Conservation (phyloP, 2,797 vertebrate species). For the Gobionotothen gibberifrons region DNA sequence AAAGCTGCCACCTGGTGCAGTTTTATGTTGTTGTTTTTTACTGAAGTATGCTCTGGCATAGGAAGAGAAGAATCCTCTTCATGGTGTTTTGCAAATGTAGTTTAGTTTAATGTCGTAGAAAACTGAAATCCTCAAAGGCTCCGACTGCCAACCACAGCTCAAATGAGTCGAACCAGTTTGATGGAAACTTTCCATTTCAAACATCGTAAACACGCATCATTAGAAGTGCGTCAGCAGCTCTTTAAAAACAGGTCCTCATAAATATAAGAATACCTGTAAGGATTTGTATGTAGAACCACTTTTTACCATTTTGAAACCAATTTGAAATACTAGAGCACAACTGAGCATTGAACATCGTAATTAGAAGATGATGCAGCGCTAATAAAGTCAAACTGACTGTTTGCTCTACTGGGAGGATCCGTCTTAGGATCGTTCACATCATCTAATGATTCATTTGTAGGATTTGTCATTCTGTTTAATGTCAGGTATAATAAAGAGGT, state of each 20-base stretch:
- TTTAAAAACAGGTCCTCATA: not conserved
- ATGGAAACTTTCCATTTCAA: slow-evolving; percentile 10
- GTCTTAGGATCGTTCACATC: not conserved
- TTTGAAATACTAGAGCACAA: not conserved
- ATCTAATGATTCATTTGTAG: not conserved
- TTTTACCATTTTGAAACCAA: not conserved
- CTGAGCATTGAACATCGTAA: not conserved
- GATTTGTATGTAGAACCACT: not conserved
- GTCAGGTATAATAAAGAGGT: not conserved
- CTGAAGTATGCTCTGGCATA: not conserved
- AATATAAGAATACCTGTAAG: not conserved
- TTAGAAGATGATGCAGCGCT: not conserved
- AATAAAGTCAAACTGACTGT: not conserved
- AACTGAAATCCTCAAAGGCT: not conserved
- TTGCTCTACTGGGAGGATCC: not conserved
- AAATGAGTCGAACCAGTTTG: slow-evolving; percentile 8
- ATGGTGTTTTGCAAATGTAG: slow-evolving; percentile 6
- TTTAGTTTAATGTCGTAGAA: slow-evolving; percentile 17
- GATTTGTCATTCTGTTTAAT: not conserved
- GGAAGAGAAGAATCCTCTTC: not conserved
- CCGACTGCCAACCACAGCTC: not conserved
- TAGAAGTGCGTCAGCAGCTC: not conserved
- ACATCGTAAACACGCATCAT: slow-evolving; percentile 1
- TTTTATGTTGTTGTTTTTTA: not conserved
- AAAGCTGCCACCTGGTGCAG: not conserved